These are phyloP conservation scores for Porites australiensis DNA, from an alignment of 64 coral and sea anemone genomes.

Conservation along the genomic window DNA sequence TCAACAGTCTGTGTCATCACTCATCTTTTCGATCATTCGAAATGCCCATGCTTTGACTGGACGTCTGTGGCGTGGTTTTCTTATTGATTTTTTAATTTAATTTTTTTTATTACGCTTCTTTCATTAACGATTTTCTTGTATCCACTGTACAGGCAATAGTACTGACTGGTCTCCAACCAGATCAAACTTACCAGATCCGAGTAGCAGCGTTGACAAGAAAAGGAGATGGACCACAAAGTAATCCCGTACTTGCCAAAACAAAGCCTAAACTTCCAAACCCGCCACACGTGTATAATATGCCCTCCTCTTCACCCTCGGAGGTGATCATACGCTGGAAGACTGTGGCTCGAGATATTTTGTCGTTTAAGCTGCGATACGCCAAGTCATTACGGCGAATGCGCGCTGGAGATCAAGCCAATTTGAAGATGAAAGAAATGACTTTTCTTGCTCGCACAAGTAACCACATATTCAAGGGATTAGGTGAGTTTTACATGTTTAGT, in stretches of 20 bases:
- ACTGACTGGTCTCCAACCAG: constrained; percentile 73
- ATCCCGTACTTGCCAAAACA: constrained; percentile 71
- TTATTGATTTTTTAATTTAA: too few species aligned
- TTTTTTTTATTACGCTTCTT: background rate
- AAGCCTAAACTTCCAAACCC: constrained; percentile 51
- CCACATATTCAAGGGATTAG: constrained; percentile 60
- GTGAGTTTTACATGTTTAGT: constrained; percentile 18
- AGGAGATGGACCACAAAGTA: constrained; percentile 82
- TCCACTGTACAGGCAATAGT: background rate
- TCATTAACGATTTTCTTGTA: background rate
- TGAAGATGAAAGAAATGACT: constrained; percentile 74
- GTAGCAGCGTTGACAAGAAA: constrained; percentile 85
- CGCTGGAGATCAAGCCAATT: constrained; percentile 24
- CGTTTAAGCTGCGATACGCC: constrained; percentile 74
- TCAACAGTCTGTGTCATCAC: too few species aligned
- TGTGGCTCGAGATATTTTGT: constrained; percentile 46
- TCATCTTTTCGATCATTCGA: too few species aligned
- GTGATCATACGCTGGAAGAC: constrained; percentile 79
- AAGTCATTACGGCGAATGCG: constrained; percentile 66
- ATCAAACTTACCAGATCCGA: constrained; percentile 81
- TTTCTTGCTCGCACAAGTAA: constrained; percentile 32
- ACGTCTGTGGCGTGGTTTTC: too few species aligned
- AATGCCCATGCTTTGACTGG: too few species aligned
- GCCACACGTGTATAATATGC: constrained; percentile 59
- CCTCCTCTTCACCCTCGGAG: background rate